Evolutionary conservation across 2,888 invertebrate genomes (phyloP).

Genomic region (Andrena minutula): DNA sequence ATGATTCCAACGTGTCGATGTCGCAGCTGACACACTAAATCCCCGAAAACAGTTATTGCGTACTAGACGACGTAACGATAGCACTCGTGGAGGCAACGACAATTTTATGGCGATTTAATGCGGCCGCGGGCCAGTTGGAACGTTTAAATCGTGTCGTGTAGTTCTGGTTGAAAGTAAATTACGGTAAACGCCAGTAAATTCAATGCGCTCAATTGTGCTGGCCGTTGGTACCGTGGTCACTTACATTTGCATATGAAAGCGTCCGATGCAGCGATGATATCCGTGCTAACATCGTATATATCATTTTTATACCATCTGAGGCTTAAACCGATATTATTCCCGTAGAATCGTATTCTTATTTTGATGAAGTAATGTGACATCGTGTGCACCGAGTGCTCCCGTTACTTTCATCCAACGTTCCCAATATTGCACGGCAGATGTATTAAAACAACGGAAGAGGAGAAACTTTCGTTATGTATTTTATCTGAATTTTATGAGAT

Average conservation of each 20-base stretch:
- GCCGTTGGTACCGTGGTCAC: constrained; percentile 33
- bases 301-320: constrained; percentile 19
- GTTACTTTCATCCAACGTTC: not conserved
- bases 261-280: constrained; percentile 58
- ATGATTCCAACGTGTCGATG: constrained; percentile 2
- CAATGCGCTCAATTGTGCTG: constrained; percentile 61
- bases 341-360: too few relatives aligned
- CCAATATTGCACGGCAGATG: not conserved
- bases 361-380: too few relatives aligned
- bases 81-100: constrained; percentile 13
- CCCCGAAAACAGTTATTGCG: constrained; percentile 39
- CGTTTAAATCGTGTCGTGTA: constrained; percentile 58
- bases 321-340: too few relatives aligned
- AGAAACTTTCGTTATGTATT: not conserved
- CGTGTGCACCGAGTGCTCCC: too few relatives aligned
- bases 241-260: constrained; percentile 70
- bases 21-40: constrained; percentile 24
- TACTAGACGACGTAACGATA: constrained; percentile 36
- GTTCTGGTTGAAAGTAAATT: constrained; percentile 63
- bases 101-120: constrained; percentile 62
- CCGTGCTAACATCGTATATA: constrained; percentile 32
- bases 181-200: constrained; percentile 69
- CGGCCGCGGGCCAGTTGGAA: constrained; percentile 47
- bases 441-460: not conserved
- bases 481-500: too few relatives aligned